These are phyloP conservation scores for Pogonomyrmex californicus DNA, from an alignment of 1,140 invertebrate genomes.

Conservation along the genomic window DNA sequence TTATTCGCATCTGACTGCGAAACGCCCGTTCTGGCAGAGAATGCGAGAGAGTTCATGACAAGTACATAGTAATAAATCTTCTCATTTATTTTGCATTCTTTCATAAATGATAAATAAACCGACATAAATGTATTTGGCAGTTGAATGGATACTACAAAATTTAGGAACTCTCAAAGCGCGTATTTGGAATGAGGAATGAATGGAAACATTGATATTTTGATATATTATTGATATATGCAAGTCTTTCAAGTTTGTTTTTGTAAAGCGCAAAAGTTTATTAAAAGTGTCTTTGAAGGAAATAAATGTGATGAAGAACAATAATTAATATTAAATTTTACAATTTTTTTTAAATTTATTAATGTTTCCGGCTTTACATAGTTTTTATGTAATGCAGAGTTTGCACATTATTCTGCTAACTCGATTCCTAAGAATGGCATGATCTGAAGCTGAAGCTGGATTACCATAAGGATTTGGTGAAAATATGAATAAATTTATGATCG, in stretches of 20 bases:
- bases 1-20: neutral
- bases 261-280: neutral
- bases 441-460: neutral
- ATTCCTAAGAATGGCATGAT: neutral
- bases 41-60: neutral
- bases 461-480: neutral
- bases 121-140: neutral
- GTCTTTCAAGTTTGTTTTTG: neutral
- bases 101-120: slow-evolving; percentile 15
- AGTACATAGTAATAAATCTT: slow-evolving; percentile 23
- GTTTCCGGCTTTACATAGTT: neutral
- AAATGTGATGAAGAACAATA: neutral
- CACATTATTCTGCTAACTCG: neutral
- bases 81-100: slow-evolving; percentile 12
- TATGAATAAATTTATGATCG: slow-evolving; percentile 25
- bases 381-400: neutral
- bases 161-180: neutral
- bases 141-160: slow-evolving; percentile 17
- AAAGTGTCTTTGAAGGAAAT: neutral
- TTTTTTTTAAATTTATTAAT: neutral
- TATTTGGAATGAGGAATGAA: neutral
- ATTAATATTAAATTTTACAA: neutral
- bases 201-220: slow-evolving; percentile 8
- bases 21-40: too few species aligned
- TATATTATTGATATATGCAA: neutral